Evolutionary conservation across 2,113 vertebrate genomes (phyloP).

Genomic region (Otus sunia): DNA sequence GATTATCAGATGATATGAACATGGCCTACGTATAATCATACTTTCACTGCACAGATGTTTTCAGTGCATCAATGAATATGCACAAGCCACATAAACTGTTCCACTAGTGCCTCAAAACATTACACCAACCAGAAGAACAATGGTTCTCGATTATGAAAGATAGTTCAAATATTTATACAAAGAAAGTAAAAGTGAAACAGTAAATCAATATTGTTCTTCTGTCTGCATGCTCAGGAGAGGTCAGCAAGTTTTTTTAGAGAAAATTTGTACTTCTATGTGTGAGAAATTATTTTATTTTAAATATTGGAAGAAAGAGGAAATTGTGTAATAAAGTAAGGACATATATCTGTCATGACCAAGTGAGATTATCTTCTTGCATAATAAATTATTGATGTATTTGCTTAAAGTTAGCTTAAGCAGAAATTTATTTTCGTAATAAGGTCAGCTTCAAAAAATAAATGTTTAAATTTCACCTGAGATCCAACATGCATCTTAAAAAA

Average conservation of each 20-base stretch:
- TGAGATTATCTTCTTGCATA: background rate
- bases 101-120: background rate
- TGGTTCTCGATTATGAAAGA: background rate
- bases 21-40: too few species aligned
- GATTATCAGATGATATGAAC: background rate
- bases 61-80: background rate
- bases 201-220: background rate
- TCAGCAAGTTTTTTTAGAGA: background rate
- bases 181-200: background rate
- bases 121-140: background rate
- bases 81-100: background rate
- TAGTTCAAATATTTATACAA: background rate
- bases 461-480: background rate
- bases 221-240: background rate
- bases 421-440: background rate
- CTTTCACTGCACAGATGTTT: background rate
- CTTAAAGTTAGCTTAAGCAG: background rate
- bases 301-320: background rate
- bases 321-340: background rate
- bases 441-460: background rate
- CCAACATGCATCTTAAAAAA: background rate
- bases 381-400: background rate
- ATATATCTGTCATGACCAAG: background rate
- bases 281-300: background rate
- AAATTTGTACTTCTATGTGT: background rate